Percentiles rank a stretch among this genome's conserved stretches.
These are phyloP conservation scores for Takifugu rubripes DNA, from an alignment of 2,797 vertebrate genomes.

Conservation along the genomic window DNA sequence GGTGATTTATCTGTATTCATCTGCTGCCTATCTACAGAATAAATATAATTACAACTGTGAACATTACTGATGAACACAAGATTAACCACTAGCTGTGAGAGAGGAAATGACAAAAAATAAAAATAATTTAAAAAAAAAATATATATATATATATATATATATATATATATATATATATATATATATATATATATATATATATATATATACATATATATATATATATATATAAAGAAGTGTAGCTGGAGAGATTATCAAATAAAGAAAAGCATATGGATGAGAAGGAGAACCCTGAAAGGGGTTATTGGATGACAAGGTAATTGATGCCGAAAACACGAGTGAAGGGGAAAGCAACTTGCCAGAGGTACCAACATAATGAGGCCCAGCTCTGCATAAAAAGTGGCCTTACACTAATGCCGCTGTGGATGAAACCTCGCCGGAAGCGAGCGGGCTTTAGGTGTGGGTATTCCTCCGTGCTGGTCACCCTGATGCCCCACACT, in stretches of 20 bases:
- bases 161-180: conserved; percentile 24
- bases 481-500: conserved; percentile 95
- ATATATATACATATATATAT: conserved; percentile 21
- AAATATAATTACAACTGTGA: conserved; percentile 16
- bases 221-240: conserved; percentile 24
- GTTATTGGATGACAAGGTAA: conserved; percentile 27
- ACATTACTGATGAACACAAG: background rate
- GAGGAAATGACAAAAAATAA: background rate
- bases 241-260: conserved; percentile 28
- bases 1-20: conserved; percentile 20
- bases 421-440: conserved; percentile 93
- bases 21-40: conserved; percentile 17
- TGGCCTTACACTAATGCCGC: conserved; percentile 88
- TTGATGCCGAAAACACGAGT: conserved; percentile 16
- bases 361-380: conserved; percentile 45
- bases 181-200: conserved; percentile 25
- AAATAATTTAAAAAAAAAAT: too few relatives aligned
- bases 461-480: conserved; percentile 97
- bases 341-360: conserved; percentile 23
- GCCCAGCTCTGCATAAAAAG: background rate
- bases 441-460: conserved; percentile 97
- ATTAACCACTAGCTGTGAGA: conserved; percentile 9
- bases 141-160: conserved; percentile 16
- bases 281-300: conserved; percentile 21
- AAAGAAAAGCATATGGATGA: conserved; percentile 21